A percentile compares a stretch with the other conserved stretches of the same genome.
phyloP scores from a whole-genome alignment of 1,140 invertebrate genomes.

The Euschistus heros region DNA sequence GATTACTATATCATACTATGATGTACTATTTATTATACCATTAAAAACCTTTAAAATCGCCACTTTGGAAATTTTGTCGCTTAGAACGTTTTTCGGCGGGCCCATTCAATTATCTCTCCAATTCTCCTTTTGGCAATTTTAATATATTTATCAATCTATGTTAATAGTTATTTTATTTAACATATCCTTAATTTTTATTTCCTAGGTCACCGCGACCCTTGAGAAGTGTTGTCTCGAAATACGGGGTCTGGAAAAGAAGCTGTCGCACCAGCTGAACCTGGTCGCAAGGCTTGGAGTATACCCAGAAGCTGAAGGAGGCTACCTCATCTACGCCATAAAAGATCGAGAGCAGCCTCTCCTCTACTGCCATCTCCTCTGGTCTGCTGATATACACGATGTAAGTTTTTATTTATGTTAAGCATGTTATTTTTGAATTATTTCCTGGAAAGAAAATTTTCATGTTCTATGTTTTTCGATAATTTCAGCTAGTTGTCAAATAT shows the following conservation, averaged over 20 bases:
- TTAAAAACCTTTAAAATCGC: no score
- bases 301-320: conserved; percentile 37
- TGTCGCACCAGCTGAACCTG: conserved; percentile 45
- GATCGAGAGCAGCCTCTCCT: conserved; percentile 50
- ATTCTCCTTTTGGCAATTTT: background rate
- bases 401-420: conserved; percentile 32
- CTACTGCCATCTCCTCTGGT: conserved; percentile 52
- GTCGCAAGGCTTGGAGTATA: conserved; percentile 46
- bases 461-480: no score
- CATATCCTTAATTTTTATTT: no score
- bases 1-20: no score
- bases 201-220: background rate
- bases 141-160: no score
- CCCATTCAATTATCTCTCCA: background rate
- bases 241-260: background rate
- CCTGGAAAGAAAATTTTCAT: no score
- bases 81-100: no score
- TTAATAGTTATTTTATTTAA: no score
- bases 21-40: no score
- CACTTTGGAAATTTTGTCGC: no score
- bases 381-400: conserved; percentile 47
- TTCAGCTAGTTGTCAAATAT: no score
- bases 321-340: conserved; percentile 50
- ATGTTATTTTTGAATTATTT: no score
- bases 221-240: conserved; percentile 2